Conservation (phyloP, 1,140 invertebrate species). For the Zaprionus capensis region DNA sequence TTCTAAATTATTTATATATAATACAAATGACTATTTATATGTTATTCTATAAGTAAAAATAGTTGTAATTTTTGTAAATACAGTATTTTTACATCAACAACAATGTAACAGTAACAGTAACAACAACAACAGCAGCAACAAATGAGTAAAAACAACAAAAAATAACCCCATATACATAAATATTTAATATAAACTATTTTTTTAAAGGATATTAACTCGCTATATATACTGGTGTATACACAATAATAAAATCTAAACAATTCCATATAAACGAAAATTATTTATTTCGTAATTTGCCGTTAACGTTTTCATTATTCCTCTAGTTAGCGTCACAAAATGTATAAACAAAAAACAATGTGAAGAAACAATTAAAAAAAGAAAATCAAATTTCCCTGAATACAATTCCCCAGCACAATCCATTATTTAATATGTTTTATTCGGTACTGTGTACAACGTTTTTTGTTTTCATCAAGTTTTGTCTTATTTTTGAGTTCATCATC, state of each 20-base stretch:
- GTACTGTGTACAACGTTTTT: conserved; percentile 68
- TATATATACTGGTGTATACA: conserved; percentile 52
- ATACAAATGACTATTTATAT: conserved; percentile 78
- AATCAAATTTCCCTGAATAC: conserved; percentile 60
- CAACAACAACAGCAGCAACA: conserved; percentile 43
- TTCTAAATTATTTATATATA: conserved; percentile 82
- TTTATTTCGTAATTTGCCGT: conserved; percentile 24
- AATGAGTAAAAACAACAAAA: conserved; percentile 44
- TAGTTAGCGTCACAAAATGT: conserved; percentile 45
- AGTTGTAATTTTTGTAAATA: conserved; percentile 77
- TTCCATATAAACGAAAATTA: conserved; percentile 54
- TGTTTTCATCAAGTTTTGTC: conserved; percentile 50
- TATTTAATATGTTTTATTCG: conserved; percentile 42
- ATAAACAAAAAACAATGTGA: conserved; percentile 7
- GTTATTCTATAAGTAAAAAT: conserved; percentile 73
- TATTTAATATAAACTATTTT: conserved; percentile 72
- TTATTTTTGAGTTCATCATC: conserved; percentile 36
- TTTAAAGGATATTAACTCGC: conserved; percentile 70
- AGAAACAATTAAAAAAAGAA: conserved; percentile 9
- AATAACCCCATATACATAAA: conserved; percentile 51
- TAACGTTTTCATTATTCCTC: conserved; percentile 28
- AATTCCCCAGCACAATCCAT: conserved; percentile 51
- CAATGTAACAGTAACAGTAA: conserved; percentile 45
- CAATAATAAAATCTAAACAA: conserved; percentile 62
- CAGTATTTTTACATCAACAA: conserved; percentile 75